Evolutionary conservation across 2,797 vertebrate species (phyloP).

Genomic region (Sebastes nivosus): DNA sequence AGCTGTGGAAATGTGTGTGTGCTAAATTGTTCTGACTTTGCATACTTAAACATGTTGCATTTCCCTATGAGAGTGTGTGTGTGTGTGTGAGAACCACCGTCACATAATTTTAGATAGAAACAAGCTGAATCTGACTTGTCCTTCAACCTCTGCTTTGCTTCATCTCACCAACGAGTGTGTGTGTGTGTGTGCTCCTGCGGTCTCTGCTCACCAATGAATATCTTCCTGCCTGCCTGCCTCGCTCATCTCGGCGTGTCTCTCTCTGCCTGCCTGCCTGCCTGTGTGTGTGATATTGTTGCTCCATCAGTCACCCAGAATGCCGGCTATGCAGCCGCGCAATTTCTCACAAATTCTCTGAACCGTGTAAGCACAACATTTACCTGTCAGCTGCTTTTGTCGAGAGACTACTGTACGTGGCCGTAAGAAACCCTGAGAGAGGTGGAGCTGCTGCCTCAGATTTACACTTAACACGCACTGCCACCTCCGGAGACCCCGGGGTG

Average conservation of each 20-base stretch:
- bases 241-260: neutral
- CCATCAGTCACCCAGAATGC: constrained; percentile 66
- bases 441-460: constrained; percentile 37
- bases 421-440: constrained; percentile 39
- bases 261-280: neutral
- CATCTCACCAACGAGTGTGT: neutral
- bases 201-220: constrained; percentile 22
- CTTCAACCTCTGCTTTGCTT: constrained; percentile 38
- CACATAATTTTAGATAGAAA: neutral
- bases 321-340: constrained; percentile 36
- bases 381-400: constrained; percentile 66
- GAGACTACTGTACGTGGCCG: constrained; percentile 32
- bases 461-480: constrained; percentile 20
- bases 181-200: neutral
- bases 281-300: constrained; percentile 46
- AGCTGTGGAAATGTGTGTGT: neutral
- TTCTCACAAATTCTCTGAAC: constrained; percentile 62
- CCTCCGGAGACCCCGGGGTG: constrained; percentile 8
- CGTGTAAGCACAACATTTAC: constrained; percentile 70
- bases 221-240: constrained; percentile 2
- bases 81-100: too few relatives aligned
- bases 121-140: constrained; percentile 23
- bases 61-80: too few relatives aligned
- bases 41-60: too few relatives aligned
- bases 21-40: too few relatives aligned